These are phyloP conservation scores for Mus musculus DNA, from an alignment of 2,113 vertebrate species.

Conservation along the genomic window DNA sequence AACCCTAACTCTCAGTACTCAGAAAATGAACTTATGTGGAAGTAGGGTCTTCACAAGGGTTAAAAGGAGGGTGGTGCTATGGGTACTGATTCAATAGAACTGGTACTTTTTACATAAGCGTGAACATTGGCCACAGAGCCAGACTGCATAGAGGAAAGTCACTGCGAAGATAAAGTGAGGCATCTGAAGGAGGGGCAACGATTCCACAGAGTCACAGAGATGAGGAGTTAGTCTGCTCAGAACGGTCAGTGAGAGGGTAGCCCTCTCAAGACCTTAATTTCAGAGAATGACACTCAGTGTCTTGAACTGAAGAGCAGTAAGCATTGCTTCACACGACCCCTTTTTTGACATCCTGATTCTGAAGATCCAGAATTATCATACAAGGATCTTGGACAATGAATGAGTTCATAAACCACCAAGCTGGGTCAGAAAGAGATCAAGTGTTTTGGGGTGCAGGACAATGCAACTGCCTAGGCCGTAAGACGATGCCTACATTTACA, in stretches of 20 bases:
- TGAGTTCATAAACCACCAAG: background rate
- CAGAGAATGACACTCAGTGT: background rate
- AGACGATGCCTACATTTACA: background rate
- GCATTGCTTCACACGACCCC: background rate
- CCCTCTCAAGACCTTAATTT: background rate
- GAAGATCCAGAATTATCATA: background rate
- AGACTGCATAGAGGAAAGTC: background rate
- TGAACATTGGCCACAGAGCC: background rate
- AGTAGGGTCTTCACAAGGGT: background rate
- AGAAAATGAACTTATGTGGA: background rate
- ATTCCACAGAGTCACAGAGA: background rate
- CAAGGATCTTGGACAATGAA: background rate
- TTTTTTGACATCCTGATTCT: background rate
- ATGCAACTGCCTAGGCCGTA: background rate
- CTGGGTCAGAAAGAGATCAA: background rate
- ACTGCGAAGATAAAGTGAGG: background rate
- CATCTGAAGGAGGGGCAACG: background rate
- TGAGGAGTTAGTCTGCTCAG: too few species aligned
- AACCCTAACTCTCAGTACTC: background rate
- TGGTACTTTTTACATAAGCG: background rate
- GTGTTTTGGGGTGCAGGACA: background rate
- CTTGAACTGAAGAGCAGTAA: background rate
- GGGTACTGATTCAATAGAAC: background rate
- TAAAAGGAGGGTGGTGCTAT: background rate
- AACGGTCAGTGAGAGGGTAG: background rate